Base-by-base conservation (phyloP, 2,888 invertebrate genomes). In the Mycalesis mineus region DNA sequence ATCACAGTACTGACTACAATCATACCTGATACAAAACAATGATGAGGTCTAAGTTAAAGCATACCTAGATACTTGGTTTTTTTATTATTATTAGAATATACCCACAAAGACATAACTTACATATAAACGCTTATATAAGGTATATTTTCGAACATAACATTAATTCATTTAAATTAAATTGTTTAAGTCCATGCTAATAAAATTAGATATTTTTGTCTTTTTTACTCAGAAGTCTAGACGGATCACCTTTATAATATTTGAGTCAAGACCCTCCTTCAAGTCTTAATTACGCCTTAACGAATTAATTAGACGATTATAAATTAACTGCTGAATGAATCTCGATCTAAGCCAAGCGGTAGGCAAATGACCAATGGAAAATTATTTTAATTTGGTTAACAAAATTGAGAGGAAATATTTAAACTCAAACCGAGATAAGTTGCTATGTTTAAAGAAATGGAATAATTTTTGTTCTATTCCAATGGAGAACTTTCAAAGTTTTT, bases 231-330 rank as follows among this genome's bases (percentile, higher is more conserved):
- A 33, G 31, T 47, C 14, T 33, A 47, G 33, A 47, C 42, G 47
- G 47, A 33, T 15, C 6, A 13, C 15, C 28, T 33, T 31, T 11
- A 47, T 14, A 33, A 45, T 45, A 9, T 15, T 14, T 13, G 7
- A 47, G 47, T 47, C 31, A 33, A 22, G 31, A 1, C 29, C 15
- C 45, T 45, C 31, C n/a, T 44, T 48, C 31, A 49, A 57, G 48
- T 57, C 44, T 22, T 60, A 60, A 60, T 57, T 60, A 57, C 53
- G 49, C 39, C 42, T 44, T 47, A 55, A 47, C 44, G 52, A 57
- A 55, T 57, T 48, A 62, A 62, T 56, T 58, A 50, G 60, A 55
- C 61, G 49, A 37, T 60, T 61, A 54, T 49, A 56, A 61, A 58
- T 55, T 57, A 60, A 60, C 52, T 48, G 54, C 22, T 22, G 37